phyloP scores from a whole-genome alignment of 2,113 vertebrate genomes.

The Xiphophorus maculatus region DNA sequence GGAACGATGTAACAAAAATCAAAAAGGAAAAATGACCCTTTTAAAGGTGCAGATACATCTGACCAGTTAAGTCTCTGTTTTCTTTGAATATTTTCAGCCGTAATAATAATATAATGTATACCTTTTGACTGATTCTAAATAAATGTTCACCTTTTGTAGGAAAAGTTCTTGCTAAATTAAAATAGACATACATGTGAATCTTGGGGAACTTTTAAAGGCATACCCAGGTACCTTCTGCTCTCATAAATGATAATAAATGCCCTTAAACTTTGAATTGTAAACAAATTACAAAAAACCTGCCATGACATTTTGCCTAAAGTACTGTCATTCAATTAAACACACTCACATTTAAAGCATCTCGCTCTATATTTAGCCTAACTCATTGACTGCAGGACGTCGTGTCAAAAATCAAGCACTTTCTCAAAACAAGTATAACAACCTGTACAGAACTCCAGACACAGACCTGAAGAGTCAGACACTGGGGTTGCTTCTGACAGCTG shows the following conservation, averaged over 20 bases:
- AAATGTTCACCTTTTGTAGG: too few species aligned
- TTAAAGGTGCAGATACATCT: too few species aligned
- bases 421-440: slow-evolving; percentile 75
- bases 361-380: slow-evolving; percentile 46
- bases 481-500: slow-evolving; percentile 80
- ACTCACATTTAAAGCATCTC: slow-evolving; percentile 23
- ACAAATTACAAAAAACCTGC: not conserved
- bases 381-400: slow-evolving; percentile 55
- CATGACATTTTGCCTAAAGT: not conserved
- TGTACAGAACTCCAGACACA: slow-evolving; percentile 69
- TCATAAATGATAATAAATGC: not conserved
- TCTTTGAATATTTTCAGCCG: too few species aligned
- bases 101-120: too few species aligned
- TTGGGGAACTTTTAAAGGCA: too few species aligned
- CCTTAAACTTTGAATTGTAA: not conserved
- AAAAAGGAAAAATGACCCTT: not conserved
- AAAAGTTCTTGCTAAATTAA: too few species aligned
- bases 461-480: slow-evolving; percentile 62
- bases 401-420: slow-evolving; percentile 58
- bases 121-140: too few species aligned
- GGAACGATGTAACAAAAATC: not conserved
- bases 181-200: too few species aligned
- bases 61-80: too few species aligned
- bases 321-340: not conserved
- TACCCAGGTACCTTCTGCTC: not conserved